Conservation (phyloP, 2,888 invertebrate species). For the Euclidia mi region DNA sequence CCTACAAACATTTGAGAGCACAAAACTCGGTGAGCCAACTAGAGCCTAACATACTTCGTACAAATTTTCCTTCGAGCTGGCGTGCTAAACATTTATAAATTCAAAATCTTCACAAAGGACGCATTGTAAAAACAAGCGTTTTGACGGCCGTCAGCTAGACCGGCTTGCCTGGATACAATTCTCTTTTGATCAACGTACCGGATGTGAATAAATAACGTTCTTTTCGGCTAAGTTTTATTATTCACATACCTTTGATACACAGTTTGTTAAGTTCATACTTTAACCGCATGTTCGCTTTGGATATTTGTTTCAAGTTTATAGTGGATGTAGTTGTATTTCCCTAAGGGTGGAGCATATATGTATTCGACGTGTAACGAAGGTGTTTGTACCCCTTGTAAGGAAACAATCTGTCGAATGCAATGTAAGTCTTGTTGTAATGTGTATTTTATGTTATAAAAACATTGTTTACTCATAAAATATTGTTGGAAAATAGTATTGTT, state of each 20-base stretch:
- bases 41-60: neutral
- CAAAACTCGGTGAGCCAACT: neutral
- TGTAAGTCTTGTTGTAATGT: too few species aligned
- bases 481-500: too few species aligned
- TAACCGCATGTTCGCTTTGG: constrained; percentile 13
- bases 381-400: too few species aligned
- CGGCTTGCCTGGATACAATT: constrained; percentile 26
- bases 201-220: constrained; percentile 60
- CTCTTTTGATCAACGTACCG: constrained; percentile 55
- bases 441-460: too few species aligned
- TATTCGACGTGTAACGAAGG: too few species aligned
- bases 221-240: constrained; percentile 54
- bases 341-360: too few species aligned
- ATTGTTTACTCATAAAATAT: too few species aligned
- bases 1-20: too few species aligned
- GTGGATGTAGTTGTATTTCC: too few species aligned
- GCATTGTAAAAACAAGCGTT: constrained; percentile 40
- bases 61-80: neutral
- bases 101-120: constrained; percentile 31
- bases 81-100: constrained; percentile 20
- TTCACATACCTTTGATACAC: constrained; percentile 49
- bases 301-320: constrained; percentile 15
- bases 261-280: constrained; percentile 28
- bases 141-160: constrained; percentile 13
- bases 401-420: too few species aligned